A percentile compares a stretch with the other conserved stretches of the same genome.
Evolutionary conservation across 2,797 vertebrate species (phyloP).

Genomic region (Apogon hyalosoma): DNA sequence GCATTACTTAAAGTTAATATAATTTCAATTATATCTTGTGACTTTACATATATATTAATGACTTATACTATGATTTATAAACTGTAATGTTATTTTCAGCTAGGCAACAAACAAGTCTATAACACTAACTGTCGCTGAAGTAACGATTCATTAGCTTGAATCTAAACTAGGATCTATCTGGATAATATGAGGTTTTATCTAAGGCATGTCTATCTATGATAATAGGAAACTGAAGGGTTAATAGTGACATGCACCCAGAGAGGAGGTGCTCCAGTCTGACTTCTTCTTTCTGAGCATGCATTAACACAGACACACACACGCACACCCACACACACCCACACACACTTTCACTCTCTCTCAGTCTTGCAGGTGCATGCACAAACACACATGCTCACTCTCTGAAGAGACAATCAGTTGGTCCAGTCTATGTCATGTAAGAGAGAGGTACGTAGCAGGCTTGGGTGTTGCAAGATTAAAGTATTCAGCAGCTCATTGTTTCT

Average conservation of each 20-base stretch:
- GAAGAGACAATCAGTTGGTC: constrained; percentile 73
- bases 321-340: constrained; percentile 6
- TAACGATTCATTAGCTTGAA: constrained; percentile 50
- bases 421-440: constrained; percentile 53
- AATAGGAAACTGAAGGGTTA: constrained; percentile 49
- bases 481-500: constrained; percentile 53
- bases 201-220: constrained; percentile 58
- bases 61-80: constrained; percentile 79
- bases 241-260: constrained; percentile 45
- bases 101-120: constrained; percentile 66
- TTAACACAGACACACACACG: constrained; percentile 24
- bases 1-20: constrained; percentile 78
- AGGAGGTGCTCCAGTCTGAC: constrained; percentile 34
- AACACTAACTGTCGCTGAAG: constrained; percentile 55
- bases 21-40: constrained; percentile 78
- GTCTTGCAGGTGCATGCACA: not conserved
- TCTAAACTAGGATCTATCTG: constrained; percentile 63
- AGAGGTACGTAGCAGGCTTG: constrained; percentile 51
- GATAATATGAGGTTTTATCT: constrained; percentile 60
- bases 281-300: constrained; percentile 36
- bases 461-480: constrained; percentile 48
- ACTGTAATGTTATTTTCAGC: constrained; percentile 71
- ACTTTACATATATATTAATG: constrained; percentile 82
- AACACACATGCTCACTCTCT: constrained; percentile 47
- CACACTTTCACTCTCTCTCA: not conserved